Percentiles rank a stretch among this genome's conserved stretches.
These are phyloP conservation scores for Electrophaes corylata DNA, from an alignment of 2,888 invertebrate species.

Conservation along the genomic window DNA sequence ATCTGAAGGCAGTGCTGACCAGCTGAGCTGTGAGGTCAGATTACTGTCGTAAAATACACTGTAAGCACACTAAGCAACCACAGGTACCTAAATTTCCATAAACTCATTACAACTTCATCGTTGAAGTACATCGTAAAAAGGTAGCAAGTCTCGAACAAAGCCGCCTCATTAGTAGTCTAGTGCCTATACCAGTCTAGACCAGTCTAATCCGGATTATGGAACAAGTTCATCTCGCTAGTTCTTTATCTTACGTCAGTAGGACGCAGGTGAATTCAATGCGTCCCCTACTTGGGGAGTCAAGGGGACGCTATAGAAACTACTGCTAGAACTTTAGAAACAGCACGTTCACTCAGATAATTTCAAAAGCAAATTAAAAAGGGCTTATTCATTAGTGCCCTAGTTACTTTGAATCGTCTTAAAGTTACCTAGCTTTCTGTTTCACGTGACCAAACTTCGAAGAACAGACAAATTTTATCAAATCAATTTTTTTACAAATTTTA, in stretches of 20 bases:
- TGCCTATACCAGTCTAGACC: conserved; percentile 68
- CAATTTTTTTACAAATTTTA: too few relatives aligned
- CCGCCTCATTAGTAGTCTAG: conserved; percentile 63
- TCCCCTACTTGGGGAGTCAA: conserved; percentile 19
- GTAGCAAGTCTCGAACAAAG: conserved; percentile 52
- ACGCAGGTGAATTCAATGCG: conserved; percentile 66
- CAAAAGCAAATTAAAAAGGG: too few relatives aligned
- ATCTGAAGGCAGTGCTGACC: too few relatives aligned
- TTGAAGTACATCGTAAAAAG: conserved; percentile 46
- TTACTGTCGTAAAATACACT: neutral
- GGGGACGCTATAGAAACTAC: conserved; percentile 4
- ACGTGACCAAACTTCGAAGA: too few relatives aligned
- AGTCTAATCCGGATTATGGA: conserved; percentile 63
- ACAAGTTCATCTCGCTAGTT: conserved; percentile 64
- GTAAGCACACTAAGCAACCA: neutral
- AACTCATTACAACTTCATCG: conserved; percentile 4
- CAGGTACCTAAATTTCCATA: neutral
- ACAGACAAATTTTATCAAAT: too few relatives aligned
- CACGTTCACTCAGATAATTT: neutral
- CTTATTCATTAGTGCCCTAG: too few relatives aligned
- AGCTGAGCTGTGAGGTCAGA: too few relatives aligned
- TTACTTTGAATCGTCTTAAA: too few relatives aligned
- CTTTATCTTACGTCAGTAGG: conserved; percentile 65
- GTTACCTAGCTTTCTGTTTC: too few relatives aligned
- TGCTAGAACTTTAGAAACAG: neutral